Evolutionary conservation across 2,797 vertebrate species (phyloP), one percentile per base, ranked within the genome.

Genomic region (Nyctalus aviator): DNA sequence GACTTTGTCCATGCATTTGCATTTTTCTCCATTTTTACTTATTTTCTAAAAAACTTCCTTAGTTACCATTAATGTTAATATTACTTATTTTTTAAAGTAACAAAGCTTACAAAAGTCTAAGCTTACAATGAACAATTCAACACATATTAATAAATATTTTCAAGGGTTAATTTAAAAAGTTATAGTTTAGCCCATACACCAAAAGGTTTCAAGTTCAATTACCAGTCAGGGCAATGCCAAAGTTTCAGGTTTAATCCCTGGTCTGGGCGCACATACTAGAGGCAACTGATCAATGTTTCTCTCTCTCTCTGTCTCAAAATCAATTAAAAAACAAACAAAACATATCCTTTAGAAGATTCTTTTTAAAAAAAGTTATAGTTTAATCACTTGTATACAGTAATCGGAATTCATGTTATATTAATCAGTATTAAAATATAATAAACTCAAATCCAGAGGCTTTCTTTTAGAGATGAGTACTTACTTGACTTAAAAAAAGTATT

Each of bases 41-140:
- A 57, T 30, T 18, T 91, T 44, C 50, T 59, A n/a, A 84, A 91
- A 90, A 4, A 73, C 25, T 84, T 78, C 46, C 37, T 79, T 86
- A 79, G 27, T 81, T 90, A 86, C 77, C 6, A 44, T 64, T 64
- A n/a, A 62, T 14, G 69, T 50, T 15, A 37, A 32, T 59, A 48
- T 27, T 30, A 41, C 62, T 57, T 53, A 57, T 41, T 32, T 83
- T 23, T 68, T 5, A 7, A 94, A 86, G 32, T 75, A 78, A 78
- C 23, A 97, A 92, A 46, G 21, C 57, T 95, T 87, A 64, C 35
- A 35, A 75, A 71, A 94, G n/a, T 64, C 41, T 89, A 83, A 35
- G 85, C 68, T 93, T 84, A 75, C 64, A 92, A 50, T 23, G n/a
- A 88, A 59, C 50, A 64, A 88, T 30, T 82, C 75, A 72, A 73